Base-by-base conservation (phyloP, 2,797 vertebrate genomes). In the Hephaestus fuliginosus region DNA sequence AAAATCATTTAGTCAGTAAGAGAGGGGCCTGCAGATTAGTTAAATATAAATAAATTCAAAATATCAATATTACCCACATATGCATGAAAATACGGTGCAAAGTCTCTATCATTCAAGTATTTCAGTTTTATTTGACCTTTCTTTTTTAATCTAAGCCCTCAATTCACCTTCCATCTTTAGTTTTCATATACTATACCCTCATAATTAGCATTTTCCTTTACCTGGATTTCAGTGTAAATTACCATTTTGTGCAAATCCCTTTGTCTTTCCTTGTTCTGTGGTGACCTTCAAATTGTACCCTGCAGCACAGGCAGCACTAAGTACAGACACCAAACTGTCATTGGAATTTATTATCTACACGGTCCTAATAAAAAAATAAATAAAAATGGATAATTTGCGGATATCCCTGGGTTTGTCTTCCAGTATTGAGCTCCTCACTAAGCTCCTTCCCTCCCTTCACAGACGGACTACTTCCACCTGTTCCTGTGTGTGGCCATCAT, bases 401-500 rank as follows among this genome's bases (percentile, higher is more conserved):
- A 78, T 78, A 62, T 68, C 68, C 46, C 52, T 20, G 28, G 63
- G 12, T 81, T 79, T 33, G 33, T 58, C 39, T 63, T 74, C 11
- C 25, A 11, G 13, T 66, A 2, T 44, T 33, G 7, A 74, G 25
- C 51, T 15, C 44, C 61, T 52, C 46, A n/a, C 43, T 2, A 15
- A 28, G 17, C 18, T 51, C 2, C 4, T 36, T 30, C 28, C 20
- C 41, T 51, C 22, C 66, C 52, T 63, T 6, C 30, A 4, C 88
- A 99, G 98, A 99, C 98, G 0, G 98, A 99, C 91, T 99, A 99
- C 91, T 99, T 99, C 95, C 98, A 99, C 95, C 97, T 99, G 75
- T 99, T 99, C 79, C 95, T 99, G 91, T 99, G 98, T 0, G 97
- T 99, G 89, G 97, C 98, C 93, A 98, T 99, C 70, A 97, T 99